Evolutionary conservation across 2,797 vertebrate genomes (phyloP), one percentile per base, ranked within the genome.

Genomic region (Rhynchonycteris naso): DNA sequence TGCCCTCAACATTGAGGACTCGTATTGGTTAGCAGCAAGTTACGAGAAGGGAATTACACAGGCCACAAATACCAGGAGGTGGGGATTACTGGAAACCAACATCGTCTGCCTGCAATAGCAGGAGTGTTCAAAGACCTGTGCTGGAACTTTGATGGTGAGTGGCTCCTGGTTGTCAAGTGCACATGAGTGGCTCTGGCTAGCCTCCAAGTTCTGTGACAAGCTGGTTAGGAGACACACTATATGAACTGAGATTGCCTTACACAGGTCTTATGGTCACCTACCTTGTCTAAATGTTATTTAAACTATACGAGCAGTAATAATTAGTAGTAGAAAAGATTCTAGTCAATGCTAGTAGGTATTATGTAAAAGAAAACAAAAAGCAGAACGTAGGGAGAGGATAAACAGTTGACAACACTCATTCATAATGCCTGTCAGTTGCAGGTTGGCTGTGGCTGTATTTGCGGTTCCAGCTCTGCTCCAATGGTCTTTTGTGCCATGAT

Each of bases 61-160:
- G 7, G 30, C n/a, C 4, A 16, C 22, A 30, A 33, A n/a, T n/a
- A 26, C 10, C 54, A 19, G 13, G 7, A 87, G 43, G n/a, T 33
- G 3, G 50, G 14, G 7, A 52, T 50, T 24, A 50, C 1, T 43
- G 1, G 11, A 11, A 30, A n/a, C 21, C 4, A 35, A 5, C 2
- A 30, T 9, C 82, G 30, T 24, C 82, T 12, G 50, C 4, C 10
- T 10, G 2, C 13, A n/a, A 24, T 3, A 47, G 21, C 9, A 56
- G 16, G 3, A 12, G 0, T 33, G 38, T 78, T 14, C n/a, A 21
- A 75, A 18, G 2, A 63, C 10, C 13, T 54, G 35, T 4, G 16
- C 38, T 75, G 33, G 28, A 66, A 75, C 6, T 50, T 28, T 30
- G 26, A 28, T 7, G 18, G 54, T 52, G 19, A 63, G 12, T 13